Conservation (phyloP, 2,888 invertebrate species). For the Netelia fuscicornis region DNA sequence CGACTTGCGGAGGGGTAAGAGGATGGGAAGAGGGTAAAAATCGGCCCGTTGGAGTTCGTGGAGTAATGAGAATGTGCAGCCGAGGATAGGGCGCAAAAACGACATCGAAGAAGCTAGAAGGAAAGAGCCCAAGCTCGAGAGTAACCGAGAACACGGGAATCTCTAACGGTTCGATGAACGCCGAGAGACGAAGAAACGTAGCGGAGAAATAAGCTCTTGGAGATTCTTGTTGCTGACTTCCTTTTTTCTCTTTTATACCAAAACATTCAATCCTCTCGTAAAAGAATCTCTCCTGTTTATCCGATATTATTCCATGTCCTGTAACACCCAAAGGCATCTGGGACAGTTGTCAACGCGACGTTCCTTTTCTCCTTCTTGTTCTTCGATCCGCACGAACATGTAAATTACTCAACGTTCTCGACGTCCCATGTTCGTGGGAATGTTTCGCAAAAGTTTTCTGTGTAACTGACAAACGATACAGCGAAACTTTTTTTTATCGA, state of each 20-base stretch:
- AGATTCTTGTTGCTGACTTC: conserved; percentile 43
- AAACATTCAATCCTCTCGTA: neutral
- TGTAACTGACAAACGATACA: conserved; percentile 19
- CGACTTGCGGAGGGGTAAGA: conserved; percentile 6
- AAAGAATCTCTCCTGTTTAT: conserved; percentile 32
- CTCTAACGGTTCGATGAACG: conserved; percentile 25
- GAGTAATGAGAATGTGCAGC: conserved; percentile 66
- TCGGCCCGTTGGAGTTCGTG: conserved; percentile 35
- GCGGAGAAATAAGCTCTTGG: conserved; percentile 43
- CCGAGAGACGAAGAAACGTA: conserved; percentile 27
- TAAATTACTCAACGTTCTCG: conserved; percentile 40
- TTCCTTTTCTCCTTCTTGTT: conserved; percentile 11
- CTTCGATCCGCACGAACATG: conserved; percentile 25
- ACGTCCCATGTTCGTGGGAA: conserved; percentile 55
- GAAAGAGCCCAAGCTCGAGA: conserved; percentile 12
- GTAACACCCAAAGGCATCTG: conserved; percentile 32
- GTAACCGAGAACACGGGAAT: conserved; percentile 34
- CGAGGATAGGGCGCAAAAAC: conserved; percentile 25
- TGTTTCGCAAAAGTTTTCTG: conserved; percentile 53
- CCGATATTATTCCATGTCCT: conserved; percentile 18
- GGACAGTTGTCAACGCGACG: conserved; percentile 44
- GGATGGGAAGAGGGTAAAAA: conserved; percentile 12
- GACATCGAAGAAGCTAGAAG: conserved; percentile 18
- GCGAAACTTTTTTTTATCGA: conserved; percentile 16
- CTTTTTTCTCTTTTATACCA: neutral